Conservation (phyloP, 2,888 invertebrate genomes). For the Odontomyia ornata region DNA sequence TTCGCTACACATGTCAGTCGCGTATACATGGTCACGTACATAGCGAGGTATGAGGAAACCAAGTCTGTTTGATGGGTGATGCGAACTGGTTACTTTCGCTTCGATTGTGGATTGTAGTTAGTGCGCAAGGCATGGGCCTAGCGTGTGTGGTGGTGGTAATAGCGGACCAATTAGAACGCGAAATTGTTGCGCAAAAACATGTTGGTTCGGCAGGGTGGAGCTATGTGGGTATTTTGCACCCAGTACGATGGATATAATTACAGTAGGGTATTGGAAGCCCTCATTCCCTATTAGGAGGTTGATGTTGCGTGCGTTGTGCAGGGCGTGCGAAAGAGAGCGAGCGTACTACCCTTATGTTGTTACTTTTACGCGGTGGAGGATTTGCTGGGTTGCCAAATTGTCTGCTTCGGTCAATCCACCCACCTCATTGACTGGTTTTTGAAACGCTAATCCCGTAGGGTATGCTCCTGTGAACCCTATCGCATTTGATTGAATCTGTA, state of each 20-base stretch:
- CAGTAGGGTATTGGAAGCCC: conserved; percentile 6
- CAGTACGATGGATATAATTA: background rate
- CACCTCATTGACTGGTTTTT: background rate
- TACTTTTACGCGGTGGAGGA: background rate
- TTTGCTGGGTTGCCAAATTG: conserved; percentile 24
- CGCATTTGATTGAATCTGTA: conserved; percentile 7
- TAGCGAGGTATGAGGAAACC: background rate
- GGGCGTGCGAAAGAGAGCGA: background rate
- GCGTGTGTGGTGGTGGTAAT: background rate
- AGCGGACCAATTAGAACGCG: conserved; percentile 24
- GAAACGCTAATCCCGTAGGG: background rate
- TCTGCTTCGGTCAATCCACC: conserved; percentile 10
- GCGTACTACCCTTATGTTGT: conserved; percentile 7
- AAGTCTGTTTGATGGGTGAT: background rate
- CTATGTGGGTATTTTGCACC: background rate
- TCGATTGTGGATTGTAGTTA: conserved; percentile 11
- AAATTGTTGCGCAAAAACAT: conserved; percentile 31
- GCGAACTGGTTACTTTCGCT: conserved; percentile 20
- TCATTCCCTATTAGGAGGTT: background rate
- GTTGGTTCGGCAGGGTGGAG: conserved; percentile 30
- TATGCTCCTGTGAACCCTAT: conserved; percentile 3
- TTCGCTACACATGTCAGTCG: background rate
- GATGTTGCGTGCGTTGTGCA: background rate
- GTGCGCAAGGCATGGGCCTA: conserved; percentile 26
- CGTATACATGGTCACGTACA: background rate